These are phyloP conservation scores for Tanypteryx hageni DNA, from an alignment of 2,888 invertebrate genomes.

Conservation along the genomic window DNA sequence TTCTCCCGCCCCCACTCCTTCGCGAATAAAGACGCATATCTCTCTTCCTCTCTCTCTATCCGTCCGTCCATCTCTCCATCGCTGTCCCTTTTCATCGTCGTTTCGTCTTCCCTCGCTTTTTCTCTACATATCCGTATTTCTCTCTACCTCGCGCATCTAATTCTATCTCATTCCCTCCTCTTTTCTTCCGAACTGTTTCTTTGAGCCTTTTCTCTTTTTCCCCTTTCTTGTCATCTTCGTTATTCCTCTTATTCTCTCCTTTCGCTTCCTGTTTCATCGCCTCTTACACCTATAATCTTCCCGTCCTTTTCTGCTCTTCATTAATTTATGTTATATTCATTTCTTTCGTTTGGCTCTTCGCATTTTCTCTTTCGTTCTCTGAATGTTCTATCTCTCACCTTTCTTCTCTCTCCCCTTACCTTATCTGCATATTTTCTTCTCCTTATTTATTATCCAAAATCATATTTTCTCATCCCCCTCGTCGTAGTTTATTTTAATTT, in stretches of 20 bases:
- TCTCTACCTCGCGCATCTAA: no score
- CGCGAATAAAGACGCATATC: conserved; percentile 13
- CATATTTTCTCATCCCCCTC: no score
- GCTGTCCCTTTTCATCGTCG: conserved; percentile 63
- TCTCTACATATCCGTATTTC: neutral
- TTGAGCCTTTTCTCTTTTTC: conserved; percentile 5
- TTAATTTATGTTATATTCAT: no score
- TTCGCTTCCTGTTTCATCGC: conserved; percentile 63
- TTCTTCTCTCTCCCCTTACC: neutral
- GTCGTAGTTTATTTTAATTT: neutral
- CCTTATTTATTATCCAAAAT: no score
- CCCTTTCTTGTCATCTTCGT: no score
- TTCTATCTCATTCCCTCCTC: neutral
- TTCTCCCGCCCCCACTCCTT: conserved; percentile 34
- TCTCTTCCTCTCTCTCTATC: neutral
- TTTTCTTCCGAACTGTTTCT: neutral
- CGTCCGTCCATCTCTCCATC: conserved; percentile 61
- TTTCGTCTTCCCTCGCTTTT: neutral
- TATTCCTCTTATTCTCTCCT: no score
- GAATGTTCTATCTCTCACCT: neutral
- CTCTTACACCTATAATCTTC: conserved; percentile 12
- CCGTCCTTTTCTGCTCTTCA: neutral
- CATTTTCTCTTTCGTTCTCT: neutral
- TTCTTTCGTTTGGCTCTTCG: neutral
- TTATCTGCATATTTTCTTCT: neutral